Percentiles rank a stretch among this genome's conserved stretches.
These are phyloP conservation scores for Lipophrys pholis DNA, from an alignment of 2,113 vertebrate genomes.

Conservation along the genomic window DNA sequence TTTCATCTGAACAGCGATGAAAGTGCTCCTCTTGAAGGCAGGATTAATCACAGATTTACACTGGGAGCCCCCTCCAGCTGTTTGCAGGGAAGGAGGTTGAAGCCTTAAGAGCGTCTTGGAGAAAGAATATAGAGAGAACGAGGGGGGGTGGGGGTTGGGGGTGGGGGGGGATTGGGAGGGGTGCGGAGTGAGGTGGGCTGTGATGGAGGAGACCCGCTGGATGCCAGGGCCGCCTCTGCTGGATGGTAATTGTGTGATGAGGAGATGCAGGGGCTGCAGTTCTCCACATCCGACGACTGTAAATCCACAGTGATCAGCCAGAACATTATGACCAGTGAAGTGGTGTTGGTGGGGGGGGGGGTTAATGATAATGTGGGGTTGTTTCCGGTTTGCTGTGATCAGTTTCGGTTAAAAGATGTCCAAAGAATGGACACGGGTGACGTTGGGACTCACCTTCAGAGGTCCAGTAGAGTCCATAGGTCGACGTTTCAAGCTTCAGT, in stretches of 20 bases:
- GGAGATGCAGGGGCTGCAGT: constrained; percentile 25
- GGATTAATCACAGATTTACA: constrained; percentile 21
- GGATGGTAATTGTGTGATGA: constrained; percentile 60
- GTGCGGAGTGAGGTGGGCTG: constrained; percentile 18
- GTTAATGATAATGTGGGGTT: too few species aligned
- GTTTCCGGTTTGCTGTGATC: too few species aligned
- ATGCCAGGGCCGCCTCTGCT: constrained; percentile 64
- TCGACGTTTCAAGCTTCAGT: too few species aligned
- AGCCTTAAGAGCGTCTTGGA: not conserved
- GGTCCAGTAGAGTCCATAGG: too few species aligned
- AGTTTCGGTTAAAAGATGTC: too few species aligned
- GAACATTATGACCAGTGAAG: too few species aligned
- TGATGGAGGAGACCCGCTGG: constrained; percentile 69
- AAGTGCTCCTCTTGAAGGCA: not conserved
- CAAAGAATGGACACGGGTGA: too few species aligned
- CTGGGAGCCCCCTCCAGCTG: not conserved
- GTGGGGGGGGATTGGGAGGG: constrained; percentile 13
- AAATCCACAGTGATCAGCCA: constrained; percentile 12
- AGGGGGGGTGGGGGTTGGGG: constrained; percentile 2
- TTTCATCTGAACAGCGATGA: constrained; percentile 2
- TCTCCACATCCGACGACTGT: too few species aligned
- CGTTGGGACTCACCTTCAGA: too few species aligned
- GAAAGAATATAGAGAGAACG: not conserved
- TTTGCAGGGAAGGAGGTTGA: not conserved
- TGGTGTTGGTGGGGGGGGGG: too few species aligned